phyloP scores from a whole-genome alignment of 1,140 invertebrate genomes.

The Trialeurodes vaporariorum region DNA sequence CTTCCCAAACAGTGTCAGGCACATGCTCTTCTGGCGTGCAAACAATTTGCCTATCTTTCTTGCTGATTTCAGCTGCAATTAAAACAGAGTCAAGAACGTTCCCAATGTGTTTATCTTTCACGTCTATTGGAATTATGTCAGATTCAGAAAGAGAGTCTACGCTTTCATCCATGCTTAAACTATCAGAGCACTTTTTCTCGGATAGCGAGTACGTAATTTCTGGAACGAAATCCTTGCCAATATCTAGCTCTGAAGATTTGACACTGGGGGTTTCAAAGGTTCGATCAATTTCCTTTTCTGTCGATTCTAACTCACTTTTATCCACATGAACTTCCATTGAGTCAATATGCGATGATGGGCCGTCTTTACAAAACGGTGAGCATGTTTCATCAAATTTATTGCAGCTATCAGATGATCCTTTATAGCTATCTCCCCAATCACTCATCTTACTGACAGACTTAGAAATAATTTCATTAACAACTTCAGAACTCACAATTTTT shows the following conservation, averaged over 20 bases:
- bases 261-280: slow-evolving; percentile 30
- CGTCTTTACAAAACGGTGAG: no score
- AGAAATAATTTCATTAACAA: neutral
- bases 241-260: slow-evolving; percentile 20
- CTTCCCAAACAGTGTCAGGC: slow-evolving; percentile 49
- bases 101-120: slow-evolving; percentile 29
- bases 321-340: slow-evolving; percentile 40
- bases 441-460: no score
- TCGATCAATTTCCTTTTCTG: slow-evolving; percentile 33
- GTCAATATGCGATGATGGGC: no score
- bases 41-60: neutral
- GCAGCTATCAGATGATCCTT: no score
- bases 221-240: slow-evolving; percentile 20
- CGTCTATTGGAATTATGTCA: slow-evolving; percentile 37
- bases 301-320: slow-evolving; percentile 40
- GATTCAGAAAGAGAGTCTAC: slow-evolving; percentile 42
- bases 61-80: slow-evolving; percentile 28
- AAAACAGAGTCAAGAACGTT: neutral
- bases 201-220: slow-evolving; percentile 21
- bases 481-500: neutral
- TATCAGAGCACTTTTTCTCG: slow-evolving; percentile 21
- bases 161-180: slow-evolving; percentile 39
- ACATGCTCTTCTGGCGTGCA: slow-evolving; percentile 42
- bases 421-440: no score
- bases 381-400: no score